A percentile compares a stretch with the other conserved stretches of the same genome.
These are phyloP conservation scores for Gracilinanus agilis DNA, from an alignment of 2,113 vertebrate genomes.

Conservation along the genomic window DNA sequence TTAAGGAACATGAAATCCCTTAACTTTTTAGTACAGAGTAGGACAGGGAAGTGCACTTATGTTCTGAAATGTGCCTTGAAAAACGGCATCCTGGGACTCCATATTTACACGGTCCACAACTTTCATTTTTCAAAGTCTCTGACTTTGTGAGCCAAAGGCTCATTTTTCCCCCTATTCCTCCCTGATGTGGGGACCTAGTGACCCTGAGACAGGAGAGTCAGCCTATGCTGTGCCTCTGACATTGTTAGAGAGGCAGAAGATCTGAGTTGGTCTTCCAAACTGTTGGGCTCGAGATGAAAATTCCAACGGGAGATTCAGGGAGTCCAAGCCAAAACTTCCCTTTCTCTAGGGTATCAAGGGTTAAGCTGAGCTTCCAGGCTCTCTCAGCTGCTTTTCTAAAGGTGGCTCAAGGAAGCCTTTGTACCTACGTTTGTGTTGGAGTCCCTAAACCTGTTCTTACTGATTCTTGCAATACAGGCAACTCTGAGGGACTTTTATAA, in stretches of 20 bases:
- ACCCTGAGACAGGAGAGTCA: conserved; percentile 72
- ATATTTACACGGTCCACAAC: conserved; percentile 60
- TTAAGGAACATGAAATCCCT: conserved; percentile 79
- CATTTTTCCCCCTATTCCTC: conserved; percentile 61
- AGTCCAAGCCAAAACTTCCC: not conserved
- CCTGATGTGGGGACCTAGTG: conserved; percentile 63
- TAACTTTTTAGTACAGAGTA: conserved; percentile 63
- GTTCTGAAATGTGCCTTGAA: conserved; percentile 46
- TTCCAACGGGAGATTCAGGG: conserved; percentile 35
- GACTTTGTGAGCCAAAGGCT: conserved; percentile 71
- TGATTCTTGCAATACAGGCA: conserved; percentile 14
- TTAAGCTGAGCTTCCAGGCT: conserved; percentile 23
- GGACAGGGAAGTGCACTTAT: conserved; percentile 63
- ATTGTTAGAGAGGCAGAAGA: conserved; percentile 65
- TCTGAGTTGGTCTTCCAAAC: conserved; percentile 63
- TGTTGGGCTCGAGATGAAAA: conserved; percentile 51
- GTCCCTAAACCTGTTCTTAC: conserved; percentile 23
- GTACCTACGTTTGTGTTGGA: not conserved
- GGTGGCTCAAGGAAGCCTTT: not conserved
- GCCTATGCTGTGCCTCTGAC: conserved; percentile 75
- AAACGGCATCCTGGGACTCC: conserved; percentile 37
- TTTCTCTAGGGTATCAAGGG: not conserved
- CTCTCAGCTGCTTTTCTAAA: not conserved
- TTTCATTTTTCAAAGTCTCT: conserved; percentile 71
- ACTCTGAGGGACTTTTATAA: conserved; percentile 15